These are phyloP conservation scores for Leptopilina clavipes DNA, from an alignment of 1,140 invertebrate genomes.

Conservation along the genomic window DNA sequence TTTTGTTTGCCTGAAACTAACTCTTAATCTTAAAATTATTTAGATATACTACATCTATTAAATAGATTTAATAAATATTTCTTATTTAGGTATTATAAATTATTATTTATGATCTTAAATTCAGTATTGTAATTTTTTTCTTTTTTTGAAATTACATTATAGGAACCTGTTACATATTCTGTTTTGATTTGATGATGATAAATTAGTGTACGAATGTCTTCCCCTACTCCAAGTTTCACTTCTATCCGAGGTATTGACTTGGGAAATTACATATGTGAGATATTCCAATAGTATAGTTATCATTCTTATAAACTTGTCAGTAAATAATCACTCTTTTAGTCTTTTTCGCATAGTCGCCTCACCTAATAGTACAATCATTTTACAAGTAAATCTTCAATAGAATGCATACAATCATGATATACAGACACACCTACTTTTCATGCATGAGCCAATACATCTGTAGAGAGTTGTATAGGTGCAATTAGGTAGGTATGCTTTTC, in stretches of 20 bases:
- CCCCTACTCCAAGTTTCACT: background rate
- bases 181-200: background rate
- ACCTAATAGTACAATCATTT: constrained; percentile 1
- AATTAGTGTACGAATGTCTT: background rate
- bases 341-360: constrained; percentile 20
- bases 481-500: background rate
- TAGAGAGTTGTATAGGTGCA: background rate
- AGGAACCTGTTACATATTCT: too few relatives aligned
- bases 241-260: too few relatives aligned
- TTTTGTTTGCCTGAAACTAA: too few relatives aligned
- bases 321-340: background rate
- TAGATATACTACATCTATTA: too few relatives aligned
- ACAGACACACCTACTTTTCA: constrained; percentile 5
- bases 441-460: background rate
- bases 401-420: constrained; percentile 17
- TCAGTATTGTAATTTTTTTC: too few relatives aligned
- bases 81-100: too few relatives aligned
- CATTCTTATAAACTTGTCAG: background rate
- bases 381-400: constrained; percentile 3
- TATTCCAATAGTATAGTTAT: too few relatives aligned
- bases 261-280: too few relatives aligned
- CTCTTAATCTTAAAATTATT: too few relatives aligned
- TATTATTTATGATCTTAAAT: too few relatives aligned
- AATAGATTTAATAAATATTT: too few relatives aligned
- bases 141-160: too few relatives aligned